Percentiles rank a stretch among this genome's conserved stretches.
Evolutionary conservation across 2,113 vertebrate genomes (phyloP).

Genomic region (Pollimyrus isidori): DNA sequence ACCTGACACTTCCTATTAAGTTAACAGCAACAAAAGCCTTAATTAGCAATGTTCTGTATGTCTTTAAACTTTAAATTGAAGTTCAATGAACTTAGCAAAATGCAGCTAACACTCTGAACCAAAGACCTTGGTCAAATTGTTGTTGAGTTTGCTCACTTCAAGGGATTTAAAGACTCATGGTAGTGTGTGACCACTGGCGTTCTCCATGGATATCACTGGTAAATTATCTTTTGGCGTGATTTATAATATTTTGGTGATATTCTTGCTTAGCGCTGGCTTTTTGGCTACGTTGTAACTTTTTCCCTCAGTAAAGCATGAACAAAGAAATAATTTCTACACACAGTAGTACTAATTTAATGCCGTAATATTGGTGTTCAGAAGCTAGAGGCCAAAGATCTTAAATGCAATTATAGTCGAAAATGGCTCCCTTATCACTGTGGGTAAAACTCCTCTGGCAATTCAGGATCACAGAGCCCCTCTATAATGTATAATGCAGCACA

Average conservation of each 20-base stretch:
- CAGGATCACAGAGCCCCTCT: constrained; percentile 33
- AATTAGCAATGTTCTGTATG: neutral
- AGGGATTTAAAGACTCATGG: neutral
- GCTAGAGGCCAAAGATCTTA: constrained; percentile 54
- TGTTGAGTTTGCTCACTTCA: neutral
- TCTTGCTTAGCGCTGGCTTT: constrained; percentile 41
- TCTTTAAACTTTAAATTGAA: neutral
- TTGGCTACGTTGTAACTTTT: constrained; percentile 46
- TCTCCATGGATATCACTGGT: neutral
- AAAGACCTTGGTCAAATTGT: neutral
- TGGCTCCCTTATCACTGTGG: constrained; percentile 47
- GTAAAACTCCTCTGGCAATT: constrained; percentile 38
- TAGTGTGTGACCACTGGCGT: neutral
- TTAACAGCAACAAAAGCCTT: neutral
- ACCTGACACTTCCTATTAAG: neutral
- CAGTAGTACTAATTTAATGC: constrained; percentile 42
- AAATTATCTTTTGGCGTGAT: neutral
- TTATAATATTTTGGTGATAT: neutral
- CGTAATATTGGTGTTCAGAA: constrained; percentile 32
- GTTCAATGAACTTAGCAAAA: neutral
- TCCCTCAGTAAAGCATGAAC: constrained; percentile 49
- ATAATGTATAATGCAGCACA: constrained; percentile 25
- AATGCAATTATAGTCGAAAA: constrained; percentile 56
- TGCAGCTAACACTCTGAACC: neutral
- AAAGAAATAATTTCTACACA: constrained; percentile 36